Conservation (phyloP, 2,888 invertebrate genomes). For the Ectropis crepuscularia region DNA sequence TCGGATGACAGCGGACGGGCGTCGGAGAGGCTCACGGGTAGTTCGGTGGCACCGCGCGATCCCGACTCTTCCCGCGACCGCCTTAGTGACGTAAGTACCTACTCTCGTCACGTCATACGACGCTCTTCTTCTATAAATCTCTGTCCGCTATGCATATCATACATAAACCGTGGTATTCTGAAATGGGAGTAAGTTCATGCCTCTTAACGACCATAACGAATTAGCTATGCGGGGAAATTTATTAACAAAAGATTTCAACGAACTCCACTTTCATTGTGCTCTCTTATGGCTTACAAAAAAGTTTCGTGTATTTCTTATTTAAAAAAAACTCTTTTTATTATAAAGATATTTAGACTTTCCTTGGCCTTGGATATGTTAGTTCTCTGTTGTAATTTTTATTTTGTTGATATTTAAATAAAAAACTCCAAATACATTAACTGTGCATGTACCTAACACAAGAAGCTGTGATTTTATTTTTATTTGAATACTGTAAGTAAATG, state of each 20-base stretch:
- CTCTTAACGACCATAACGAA: slow-evolving; percentile 9
- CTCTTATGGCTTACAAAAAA: slow-evolving; percentile 14
- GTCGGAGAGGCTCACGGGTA: slow-evolving; percentile 91
- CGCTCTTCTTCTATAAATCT: slow-evolving; percentile 35
- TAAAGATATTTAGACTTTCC: background rate
- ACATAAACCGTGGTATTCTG: slow-evolving; percentile 22
- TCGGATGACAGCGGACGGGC: slow-evolving; percentile 94
- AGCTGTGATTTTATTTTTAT: too few species aligned
- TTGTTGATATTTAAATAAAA: slow-evolving; percentile 6
- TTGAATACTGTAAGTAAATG: slow-evolving; percentile 12
- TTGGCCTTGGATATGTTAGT: background rate
- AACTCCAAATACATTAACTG: background rate
- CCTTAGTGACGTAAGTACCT: slow-evolving; percentile 92
- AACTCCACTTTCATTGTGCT: slow-evolving; percentile 32
- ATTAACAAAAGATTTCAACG: slow-evolving; percentile 32
- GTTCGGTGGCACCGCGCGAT: slow-evolving; percentile 90
- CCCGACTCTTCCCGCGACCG: slow-evolving; percentile 93
- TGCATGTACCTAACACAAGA: slow-evolving; percentile 15
- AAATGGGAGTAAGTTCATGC: slow-evolving; percentile 25
- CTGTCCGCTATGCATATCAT: slow-evolving; percentile 37
- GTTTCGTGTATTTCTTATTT: slow-evolving; percentile 9
- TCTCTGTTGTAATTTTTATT: slow-evolving; percentile 10
- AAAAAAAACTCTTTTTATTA: background rate
- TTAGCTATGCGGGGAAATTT: slow-evolving; percentile 14
- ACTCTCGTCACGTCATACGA: slow-evolving; percentile 36